Evolutionary conservation across 2,888 invertebrate species (phyloP), one percentile per base, ranked within the genome.

Genomic region (Napeogenes sylphis): DNA sequence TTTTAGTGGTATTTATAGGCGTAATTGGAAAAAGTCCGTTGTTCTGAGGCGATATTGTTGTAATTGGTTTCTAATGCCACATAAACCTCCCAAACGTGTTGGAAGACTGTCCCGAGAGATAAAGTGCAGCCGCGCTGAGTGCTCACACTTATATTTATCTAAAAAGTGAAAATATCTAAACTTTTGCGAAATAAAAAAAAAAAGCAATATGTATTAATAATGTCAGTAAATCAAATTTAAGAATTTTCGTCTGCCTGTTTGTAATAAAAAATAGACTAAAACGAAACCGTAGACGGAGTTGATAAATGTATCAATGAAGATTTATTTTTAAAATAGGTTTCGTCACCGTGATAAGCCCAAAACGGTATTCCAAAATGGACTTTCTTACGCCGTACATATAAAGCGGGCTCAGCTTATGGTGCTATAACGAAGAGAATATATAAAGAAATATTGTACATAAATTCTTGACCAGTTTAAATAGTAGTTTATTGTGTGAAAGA

Each of bases 21-120:
- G 63, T 60, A 65, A 66, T 68, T 69, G 66, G 59, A 67, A 68
- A 68, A 64, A 65, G 47, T 57, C 67, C 67, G 64, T 67, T 60
- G 67, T 70, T 69, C 68, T 64, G 63, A 64, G 57, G 58, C 67
- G 65, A 74, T 84, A 82, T 85, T 85, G 85, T 79, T 84, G 87
- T 91, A 91, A 91, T 91, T 91, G 91, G 87, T 90, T 90, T 87
- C 88, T 91, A 91, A 91, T 90, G 88, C 91, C 84, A 81, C 85
- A 80, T 90, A 90, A 91, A 88, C 85, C 89, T 86, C 81, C 84
- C 86, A 90, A 89, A 91, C 91, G 91, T 91, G 91, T 91, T 89
- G 84, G 80, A 78, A 76, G 87, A 81, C 76, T 86, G 87, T 87
- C 82, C 85, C 71, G 80, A 70, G 90, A 90, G 91, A 91, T 91